phyloP scores from a whole-genome alignment of 1,140 invertebrate species.

The Heterodera carotae region DNA sequence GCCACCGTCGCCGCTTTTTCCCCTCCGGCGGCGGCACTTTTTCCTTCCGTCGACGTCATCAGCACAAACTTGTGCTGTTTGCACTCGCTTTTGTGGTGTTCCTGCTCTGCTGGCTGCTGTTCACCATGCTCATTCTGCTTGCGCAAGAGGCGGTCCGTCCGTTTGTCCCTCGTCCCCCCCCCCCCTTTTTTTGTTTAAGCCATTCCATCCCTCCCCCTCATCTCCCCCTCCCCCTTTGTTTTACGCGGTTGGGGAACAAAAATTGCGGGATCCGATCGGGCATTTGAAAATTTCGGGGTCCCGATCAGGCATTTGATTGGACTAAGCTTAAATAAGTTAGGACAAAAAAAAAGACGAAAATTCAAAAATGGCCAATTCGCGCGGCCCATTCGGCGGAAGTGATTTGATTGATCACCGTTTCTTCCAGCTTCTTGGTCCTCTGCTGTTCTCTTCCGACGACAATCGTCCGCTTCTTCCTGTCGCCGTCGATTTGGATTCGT shows the following conservation, averaged over 20 bases:
- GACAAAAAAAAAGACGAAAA: no score
- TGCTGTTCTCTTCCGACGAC: background rate
- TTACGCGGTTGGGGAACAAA: no score
- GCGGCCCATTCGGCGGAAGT: no score
- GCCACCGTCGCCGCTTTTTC: background rate
- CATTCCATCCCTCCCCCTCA: background rate
- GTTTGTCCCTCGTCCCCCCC: background rate
- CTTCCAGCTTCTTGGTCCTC: background rate
- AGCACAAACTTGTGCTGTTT: conserved; percentile 30
- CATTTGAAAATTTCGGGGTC: no score
- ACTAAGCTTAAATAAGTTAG: no score
- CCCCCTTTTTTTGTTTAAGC: no score
- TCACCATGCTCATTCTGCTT: conserved; percentile 49
- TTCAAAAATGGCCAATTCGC: no score
- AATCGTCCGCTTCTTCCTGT: conserved; percentile 5
- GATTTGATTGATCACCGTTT: no score
- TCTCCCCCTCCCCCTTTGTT: background rate
- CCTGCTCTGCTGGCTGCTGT: conserved; percentile 45
- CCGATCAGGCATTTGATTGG: no score
- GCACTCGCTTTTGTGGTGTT: conserved; percentile 43
- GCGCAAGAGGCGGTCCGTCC: conserved; percentile 44
- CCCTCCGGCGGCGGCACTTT: background rate
- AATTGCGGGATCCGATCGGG: no score
- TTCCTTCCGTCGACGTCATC: background rate
- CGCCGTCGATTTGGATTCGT: conserved; percentile 36